Conservation (phyloP, 2,113 vertebrate species). For the Hassar affinis region DNA sequence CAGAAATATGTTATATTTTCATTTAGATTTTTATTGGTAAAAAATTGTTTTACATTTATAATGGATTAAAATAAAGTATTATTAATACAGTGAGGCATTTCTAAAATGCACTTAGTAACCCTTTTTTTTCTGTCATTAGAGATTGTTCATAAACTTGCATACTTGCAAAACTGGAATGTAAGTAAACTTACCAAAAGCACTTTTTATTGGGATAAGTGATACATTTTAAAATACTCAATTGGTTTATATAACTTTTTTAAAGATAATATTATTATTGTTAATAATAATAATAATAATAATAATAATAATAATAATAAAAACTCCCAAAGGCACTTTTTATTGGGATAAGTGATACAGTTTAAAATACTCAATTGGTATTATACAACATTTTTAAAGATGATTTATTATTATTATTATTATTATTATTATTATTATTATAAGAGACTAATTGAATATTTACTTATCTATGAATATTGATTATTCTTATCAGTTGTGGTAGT, state of each 20-base stretch:
- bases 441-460: background rate
- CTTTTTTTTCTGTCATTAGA: conserved; percentile 11
- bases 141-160: background rate
- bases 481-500: background rate
- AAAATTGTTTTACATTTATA: background rate
- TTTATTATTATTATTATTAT: background rate
- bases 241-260: background rate
- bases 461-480: no score
- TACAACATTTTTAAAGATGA: background rate
- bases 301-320: background rate
- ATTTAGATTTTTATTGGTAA: conserved; percentile 15
- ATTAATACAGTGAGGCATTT: conserved; percentile 5
- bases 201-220: background rate
- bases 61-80: conserved; percentile 11
- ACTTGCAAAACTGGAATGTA: conserved; percentile 15
- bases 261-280: background rate
- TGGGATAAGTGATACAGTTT: background rate
- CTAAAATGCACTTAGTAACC: background rate
- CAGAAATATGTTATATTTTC: conserved; percentile 4
- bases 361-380: conserved; percentile 15
- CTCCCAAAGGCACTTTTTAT: background rate
- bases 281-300: background rate
- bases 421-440: background rate
- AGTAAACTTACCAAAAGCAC: background rate
- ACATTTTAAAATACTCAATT: conserved; percentile 14